Evolutionary conservation across 2,888 invertebrate species (phyloP), one percentile per base, ranked within the genome.

Genomic region (Lithophane socia): DNA sequence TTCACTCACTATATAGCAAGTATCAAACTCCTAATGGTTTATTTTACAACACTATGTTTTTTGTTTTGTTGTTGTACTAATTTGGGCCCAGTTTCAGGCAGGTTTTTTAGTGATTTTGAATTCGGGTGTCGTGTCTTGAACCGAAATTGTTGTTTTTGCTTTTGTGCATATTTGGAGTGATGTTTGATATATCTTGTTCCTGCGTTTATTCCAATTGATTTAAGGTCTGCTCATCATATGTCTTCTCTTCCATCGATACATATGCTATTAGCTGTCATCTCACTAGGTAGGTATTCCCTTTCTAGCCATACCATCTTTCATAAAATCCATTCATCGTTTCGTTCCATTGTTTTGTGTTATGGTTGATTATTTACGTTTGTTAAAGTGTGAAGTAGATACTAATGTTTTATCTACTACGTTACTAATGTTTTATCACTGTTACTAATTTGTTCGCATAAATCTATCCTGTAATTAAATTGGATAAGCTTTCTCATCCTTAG

Each of bases 21-120:
- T 85, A 86, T 85, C 81, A 77, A 85, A 83, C 71, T 75, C 56
- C n/a, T 81, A 83, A 85, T 85, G 83, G 78, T 83, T 83, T 76
- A 83, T 85, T 85, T 83, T 64, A 52, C 49, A 70, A 71, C 61
- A 70, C 54, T 67, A 42, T 69, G 52, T 68, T 77, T 52, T 69
- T 76, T 78, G n/a, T 77, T 69, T 85, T 78, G 61, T 80, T 77
- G 56, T 68, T 67, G 61, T 65, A 75, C 65, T 70, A 65, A 84
- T 81, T 84, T 71, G 65, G 52, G 42, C n/a, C 21, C 54, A 29
- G 29, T 63, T 54, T 79, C 49, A n/a, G 5, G 56, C 56, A 49
- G 37, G 58, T 66, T 66, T 24, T 64, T 37, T 13, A 68, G 21
- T 7, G 10, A 58, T 60, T 44, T 65, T 49, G 18, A 47, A 13